Base-by-base conservation (phyloP, 2,888 invertebrate species). In the Syrphus vitripennis region DNA sequence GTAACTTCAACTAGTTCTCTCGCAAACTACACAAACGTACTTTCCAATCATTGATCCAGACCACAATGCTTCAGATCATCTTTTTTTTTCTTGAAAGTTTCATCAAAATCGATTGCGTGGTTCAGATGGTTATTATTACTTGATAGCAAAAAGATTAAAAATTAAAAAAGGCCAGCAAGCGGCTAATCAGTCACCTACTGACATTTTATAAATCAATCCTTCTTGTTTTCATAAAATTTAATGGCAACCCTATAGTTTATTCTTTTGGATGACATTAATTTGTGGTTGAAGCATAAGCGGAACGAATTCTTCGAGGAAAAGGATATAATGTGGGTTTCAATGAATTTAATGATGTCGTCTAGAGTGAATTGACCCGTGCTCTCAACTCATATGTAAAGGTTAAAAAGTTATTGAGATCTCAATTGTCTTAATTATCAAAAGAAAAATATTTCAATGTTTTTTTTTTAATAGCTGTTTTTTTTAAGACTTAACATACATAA, bases 311-410 rank as follows among this genome's bases (percentile, higher is more conserved):
- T 69, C 80, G 75, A 71, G 57, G 69, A 67, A 31, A 80, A 75
- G 71, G 70, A 75, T 71, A 71, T 70, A 26, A 80, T 67, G 80
- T 48, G 69, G 74, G 50, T 83, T 83, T 80, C 75, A 83, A 75
- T 83, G 57, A 83, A 83, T 83, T 79, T 61, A 80, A 80, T 83
- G 75, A 80, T 83, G 75, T 80, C 83, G 76, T 83, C 83, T 80
- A 74, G 50, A 55, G 70, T 83, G n/a, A n/a, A n/a, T n/a, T n/a
- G 75, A 83, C 80, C 75, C 57, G 75, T 83, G 75, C 55, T 59
- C 53, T 83, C 76, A 80, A 70, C 75, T 80, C n/a, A n/a, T n/a
- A n/a, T 71, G 50, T 40, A 29, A 77, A 77, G 42, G 24, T 21
- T 14, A 55, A 67, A 67, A 70, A 57, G 19, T 59, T 48, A 16